These are phyloP conservation scores for Cephonodes hylas DNA, from an alignment of 2,888 invertebrate genomes.

Conservation along the genomic window DNA sequence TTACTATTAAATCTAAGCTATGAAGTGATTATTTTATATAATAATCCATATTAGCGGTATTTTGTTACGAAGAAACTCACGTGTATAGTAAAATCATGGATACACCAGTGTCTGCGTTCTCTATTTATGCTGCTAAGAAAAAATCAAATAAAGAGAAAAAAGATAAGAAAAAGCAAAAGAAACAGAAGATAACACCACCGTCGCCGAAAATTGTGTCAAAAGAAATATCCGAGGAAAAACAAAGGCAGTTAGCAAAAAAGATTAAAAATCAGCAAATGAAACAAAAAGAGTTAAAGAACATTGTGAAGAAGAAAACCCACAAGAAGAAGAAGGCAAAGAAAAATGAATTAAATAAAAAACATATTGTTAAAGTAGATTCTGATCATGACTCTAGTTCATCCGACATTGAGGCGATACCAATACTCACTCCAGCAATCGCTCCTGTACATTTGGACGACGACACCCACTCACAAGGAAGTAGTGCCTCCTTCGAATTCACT, in stretches of 20 bases:
- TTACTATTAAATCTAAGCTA: not conserved
- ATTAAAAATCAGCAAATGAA: slow-evolving; percentile 54
- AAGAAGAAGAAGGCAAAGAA: slow-evolving; percentile 53
- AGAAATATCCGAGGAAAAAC: slow-evolving; percentile 34
- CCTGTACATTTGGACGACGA: not conserved
- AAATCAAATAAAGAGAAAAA: slow-evolving; percentile 43
- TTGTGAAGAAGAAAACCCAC: slow-evolving; percentile 50
- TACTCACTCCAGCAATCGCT: slow-evolving; percentile 23
- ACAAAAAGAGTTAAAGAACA: slow-evolving; percentile 46
- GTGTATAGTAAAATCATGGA: slow-evolving; percentile 47
- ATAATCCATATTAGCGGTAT: not conserved
- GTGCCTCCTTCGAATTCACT: slow-evolving; percentile 51
- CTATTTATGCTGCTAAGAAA: slow-evolving; percentile 59
- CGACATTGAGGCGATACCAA: slow-evolving; percentile 46
- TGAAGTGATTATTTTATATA: not conserved
- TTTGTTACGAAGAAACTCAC: slow-evolving; percentile 7
- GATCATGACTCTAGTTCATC: slow-evolving; percentile 20
- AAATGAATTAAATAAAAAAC: slow-evolving; percentile 20
- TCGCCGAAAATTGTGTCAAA: slow-evolving; percentile 27
- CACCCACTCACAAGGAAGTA: slow-evolving; percentile 37
- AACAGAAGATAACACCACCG: slow-evolving; percentile 18
- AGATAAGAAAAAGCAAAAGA: slow-evolving; percentile 40
- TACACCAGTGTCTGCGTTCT: slow-evolving; percentile 65
- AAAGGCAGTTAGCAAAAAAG: slow-evolving; percentile 49
- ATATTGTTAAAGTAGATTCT: not conserved